These are phyloP conservation scores for Catocala fraxini DNA, from an alignment of 2,888 invertebrate genomes.

Conservation along the genomic window DNA sequence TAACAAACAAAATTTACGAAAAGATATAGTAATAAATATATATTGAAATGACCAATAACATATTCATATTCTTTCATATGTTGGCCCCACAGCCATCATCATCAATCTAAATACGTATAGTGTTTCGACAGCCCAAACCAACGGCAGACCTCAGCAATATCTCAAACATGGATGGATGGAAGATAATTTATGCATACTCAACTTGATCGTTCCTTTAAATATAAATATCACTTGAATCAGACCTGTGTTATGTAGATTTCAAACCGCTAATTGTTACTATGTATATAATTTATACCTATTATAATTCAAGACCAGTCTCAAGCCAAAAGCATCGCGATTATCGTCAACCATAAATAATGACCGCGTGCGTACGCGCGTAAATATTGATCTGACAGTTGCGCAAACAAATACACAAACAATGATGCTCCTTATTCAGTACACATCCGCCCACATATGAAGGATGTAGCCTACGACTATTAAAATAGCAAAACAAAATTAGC, in stretches of 20 bases:
- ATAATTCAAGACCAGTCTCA: background rate
- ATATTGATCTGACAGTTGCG: constrained; percentile 28
- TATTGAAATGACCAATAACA: no score
- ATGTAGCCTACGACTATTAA: constrained; percentile 2
- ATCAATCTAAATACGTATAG: no score
- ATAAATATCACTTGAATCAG: background rate
- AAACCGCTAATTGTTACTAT: background rate
- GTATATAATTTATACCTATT: background rate
- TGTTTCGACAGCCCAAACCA: no score
- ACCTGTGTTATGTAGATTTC: background rate
- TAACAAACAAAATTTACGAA: no score
- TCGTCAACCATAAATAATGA: constrained; percentile 20
- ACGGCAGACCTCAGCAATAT: no score
- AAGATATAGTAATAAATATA: no score
- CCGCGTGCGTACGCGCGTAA: constrained; percentile 27
- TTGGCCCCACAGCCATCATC: no score
- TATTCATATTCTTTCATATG: no score
- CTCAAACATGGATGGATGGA: no score
- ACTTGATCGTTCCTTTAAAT: no score
- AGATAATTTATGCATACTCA: no score
- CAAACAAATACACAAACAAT: constrained; percentile 24
- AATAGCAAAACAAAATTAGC: constrained; percentile 8
- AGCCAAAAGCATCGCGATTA: constrained; percentile 6
- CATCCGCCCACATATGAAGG: constrained; percentile 19
- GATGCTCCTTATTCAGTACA: constrained; percentile 15